A percentile compares a stretch with the other conserved stretches of the same genome.
Conservation (phyloP, 2,797 vertebrate genomes). For the Coregonus ussuriensis region DNA sequence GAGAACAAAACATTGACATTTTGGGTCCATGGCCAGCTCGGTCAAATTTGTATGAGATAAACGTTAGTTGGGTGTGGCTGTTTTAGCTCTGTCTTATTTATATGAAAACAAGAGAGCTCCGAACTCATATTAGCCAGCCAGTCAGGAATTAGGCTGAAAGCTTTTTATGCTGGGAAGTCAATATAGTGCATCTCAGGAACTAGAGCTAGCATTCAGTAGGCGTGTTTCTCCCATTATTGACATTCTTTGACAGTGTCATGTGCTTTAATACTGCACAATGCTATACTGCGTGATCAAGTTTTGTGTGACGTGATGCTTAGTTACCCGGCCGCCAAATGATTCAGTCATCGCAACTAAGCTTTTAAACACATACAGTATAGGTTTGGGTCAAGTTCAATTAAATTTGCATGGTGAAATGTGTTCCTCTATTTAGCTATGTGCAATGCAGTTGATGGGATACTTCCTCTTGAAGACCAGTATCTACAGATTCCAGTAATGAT, state of each 20-base stretch:
- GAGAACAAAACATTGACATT: too few species aligned
- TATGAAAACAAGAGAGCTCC: constrained; percentile 23
- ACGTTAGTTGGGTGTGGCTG: constrained; percentile 4
- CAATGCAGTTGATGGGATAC: too few species aligned
- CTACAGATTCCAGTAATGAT: background rate
- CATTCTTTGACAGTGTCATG: background rate
- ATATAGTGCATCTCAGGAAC: background rate
- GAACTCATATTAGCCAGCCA: background rate
- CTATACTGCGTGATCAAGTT: background rate
- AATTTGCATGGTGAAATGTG: too few species aligned
- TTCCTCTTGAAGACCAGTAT: too few species aligned
- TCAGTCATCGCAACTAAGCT: background rate
- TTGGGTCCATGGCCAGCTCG: too few species aligned
- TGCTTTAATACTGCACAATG: background rate
- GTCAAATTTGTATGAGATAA: background rate
- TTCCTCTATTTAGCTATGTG: too few species aligned
- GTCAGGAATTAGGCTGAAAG: constrained; percentile 24
- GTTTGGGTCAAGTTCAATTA: too few species aligned
- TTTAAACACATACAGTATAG: too few species aligned
- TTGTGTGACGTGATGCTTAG: background rate
- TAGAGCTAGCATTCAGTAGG: background rate
- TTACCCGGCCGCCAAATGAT: background rate
- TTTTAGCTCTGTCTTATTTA: constrained; percentile 7
- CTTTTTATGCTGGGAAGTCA: constrained; percentile 43
- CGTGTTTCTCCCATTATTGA: background rate